Percentiles rank a stretch among this genome's conserved stretches.
phyloP scores from a whole-genome alignment of 2,888 invertebrate genomes.

The Orchesella flavescens region DNA sequence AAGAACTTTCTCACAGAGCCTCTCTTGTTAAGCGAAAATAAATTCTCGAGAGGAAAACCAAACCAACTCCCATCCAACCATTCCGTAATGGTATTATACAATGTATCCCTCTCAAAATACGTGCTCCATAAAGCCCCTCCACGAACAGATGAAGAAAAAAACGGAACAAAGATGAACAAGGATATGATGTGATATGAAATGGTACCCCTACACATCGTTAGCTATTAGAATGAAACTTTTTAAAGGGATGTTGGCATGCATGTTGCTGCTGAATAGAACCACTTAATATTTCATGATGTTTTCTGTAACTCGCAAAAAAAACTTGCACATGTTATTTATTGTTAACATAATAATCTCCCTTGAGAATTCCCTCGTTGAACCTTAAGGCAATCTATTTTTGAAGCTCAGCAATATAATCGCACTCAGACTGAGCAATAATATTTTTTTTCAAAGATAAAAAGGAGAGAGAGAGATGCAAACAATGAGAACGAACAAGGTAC shows the following conservation, averaged over 20 bases:
- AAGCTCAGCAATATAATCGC: no score
- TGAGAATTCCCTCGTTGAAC: constrained; percentile 41
- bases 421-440: background rate
- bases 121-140: no score
- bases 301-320: constrained; percentile 27
- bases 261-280: background rate
- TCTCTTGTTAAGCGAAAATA: background rate
- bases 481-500: constrained; percentile 13
- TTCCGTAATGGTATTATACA: background rate
- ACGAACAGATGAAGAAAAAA: background rate
- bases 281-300: constrained; percentile 56
- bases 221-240: no score
- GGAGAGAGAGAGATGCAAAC: background rate
- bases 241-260: background rate
- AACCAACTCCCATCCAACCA: no score
- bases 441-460: background rate
- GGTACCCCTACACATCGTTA: no score
- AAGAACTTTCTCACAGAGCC: constrained; percentile 49
- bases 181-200: constrained; percentile 6
- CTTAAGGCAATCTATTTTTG: constrained; percentile 61
- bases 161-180: constrained; percentile 29
- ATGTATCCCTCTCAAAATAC: constrained; percentile 7
- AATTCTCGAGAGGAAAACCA: no score
- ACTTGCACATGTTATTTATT: constrained; percentile 31
- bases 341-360: constrained; percentile 51